Evolutionary conservation across 2,888 invertebrate genomes (phyloP).

Genomic region (Calliphora vomitoria): DNA sequence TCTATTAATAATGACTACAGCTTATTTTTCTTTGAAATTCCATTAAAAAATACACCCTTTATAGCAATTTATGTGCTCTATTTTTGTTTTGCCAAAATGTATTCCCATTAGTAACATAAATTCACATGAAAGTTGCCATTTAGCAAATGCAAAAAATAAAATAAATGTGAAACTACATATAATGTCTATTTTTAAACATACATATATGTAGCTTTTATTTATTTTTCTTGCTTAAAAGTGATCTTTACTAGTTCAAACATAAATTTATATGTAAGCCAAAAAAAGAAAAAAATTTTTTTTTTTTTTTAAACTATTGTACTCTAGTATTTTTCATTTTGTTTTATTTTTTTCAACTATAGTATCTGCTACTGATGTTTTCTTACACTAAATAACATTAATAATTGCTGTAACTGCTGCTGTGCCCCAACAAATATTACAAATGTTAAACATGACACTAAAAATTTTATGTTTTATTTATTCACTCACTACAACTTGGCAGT

Average conservation of each 20-base stretch:
- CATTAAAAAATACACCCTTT: not conserved
- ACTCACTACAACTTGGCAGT: slow-evolving; percentile 60
- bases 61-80: not conserved
- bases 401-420: slow-evolving; percentile 40
- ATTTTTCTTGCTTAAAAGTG: not conserved
- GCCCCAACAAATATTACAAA: slow-evolving; percentile 74
- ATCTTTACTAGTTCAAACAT: not conserved
- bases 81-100: slow-evolving; percentile 31
- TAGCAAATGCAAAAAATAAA: not conserved
- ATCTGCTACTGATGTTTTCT: slow-evolving; percentile 34
- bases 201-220: too few species aligned
- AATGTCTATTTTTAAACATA: too few species aligned
- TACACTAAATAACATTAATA: not conserved
- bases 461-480: slow-evolving; percentile 74
- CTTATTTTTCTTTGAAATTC: too few species aligned
- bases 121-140: slow-evolving; percentile 20
- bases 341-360: not conserved
- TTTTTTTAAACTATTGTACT: not conserved
- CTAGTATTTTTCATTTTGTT: not conserved
- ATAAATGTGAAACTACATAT: not conserved
- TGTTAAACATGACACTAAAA: slow-evolving; percentile 80
- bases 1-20: too few species aligned
- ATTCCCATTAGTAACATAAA: slow-evolving; percentile 62
- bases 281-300: not conserved
- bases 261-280: not conserved